These are phyloP conservation scores for Hemicentrotus pulcherrimus DNA, from an alignment of 35 echinoderm and acorn worm species.

Conservation along the genomic window DNA sequence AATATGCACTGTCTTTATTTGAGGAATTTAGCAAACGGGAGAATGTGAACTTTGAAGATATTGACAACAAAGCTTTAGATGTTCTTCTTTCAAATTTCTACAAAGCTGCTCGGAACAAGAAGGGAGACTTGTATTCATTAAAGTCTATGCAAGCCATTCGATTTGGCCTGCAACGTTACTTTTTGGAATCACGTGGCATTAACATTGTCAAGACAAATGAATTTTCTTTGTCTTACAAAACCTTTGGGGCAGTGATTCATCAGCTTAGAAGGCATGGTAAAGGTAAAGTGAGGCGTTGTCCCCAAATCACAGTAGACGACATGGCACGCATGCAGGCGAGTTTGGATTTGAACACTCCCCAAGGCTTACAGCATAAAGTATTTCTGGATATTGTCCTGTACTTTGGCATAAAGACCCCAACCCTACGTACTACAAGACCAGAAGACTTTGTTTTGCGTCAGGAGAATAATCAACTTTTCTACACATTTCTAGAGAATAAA, in stretches of 20 bases:
- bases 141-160: constrained; percentile 37
- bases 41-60: background rate
- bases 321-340: constrained; percentile 37
- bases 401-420: too few relatives aligned
- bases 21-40: background rate
- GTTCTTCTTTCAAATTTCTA: constrained; percentile 29
- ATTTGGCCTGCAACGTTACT: constrained; percentile 48
- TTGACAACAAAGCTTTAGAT: constrained; percentile 38
- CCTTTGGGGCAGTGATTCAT: constrained; percentile 11
- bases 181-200: background rate
- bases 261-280: background rate
- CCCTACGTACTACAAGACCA: constrained; percentile 22
- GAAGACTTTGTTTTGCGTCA: constrained; percentile 29
- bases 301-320: constrained; percentile 1
- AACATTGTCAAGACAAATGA: background rate
- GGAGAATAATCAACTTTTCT: constrained; percentile 24
- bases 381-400: constrained; percentile 51
- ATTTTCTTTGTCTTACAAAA: constrained; percentile 6
- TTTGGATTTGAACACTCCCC: constrained; percentile 16
- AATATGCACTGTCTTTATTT: constrained; percentile 22
- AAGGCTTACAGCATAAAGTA: constrained; percentile 49
- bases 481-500: constrained; percentile 48
- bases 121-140: constrained; percentile 13
- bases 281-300: background rate
- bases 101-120: constrained; percentile 39